Percentiles rank a stretch among this genome's conserved stretches.
These are phyloP conservation scores for Euphydryas editha DNA, from an alignment of 2,888 invertebrate genomes.

Conservation along the genomic window DNA sequence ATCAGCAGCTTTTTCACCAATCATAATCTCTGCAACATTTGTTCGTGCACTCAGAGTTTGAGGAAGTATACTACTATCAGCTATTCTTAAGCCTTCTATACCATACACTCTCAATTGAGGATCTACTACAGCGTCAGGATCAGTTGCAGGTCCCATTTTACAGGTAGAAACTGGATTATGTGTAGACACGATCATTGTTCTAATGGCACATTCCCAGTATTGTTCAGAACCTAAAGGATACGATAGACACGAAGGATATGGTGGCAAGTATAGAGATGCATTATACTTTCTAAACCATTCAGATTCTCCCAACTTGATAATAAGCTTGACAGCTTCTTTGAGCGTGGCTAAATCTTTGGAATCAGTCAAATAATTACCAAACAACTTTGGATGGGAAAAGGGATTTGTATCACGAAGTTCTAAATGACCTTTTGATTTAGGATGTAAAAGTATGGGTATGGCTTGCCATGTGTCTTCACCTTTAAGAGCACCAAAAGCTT, in stretches of 20 bases:
- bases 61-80: conserved; percentile 88
- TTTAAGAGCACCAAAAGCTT: conserved; percentile 81
- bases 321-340: conserved; percentile 84
- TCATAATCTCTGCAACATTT: conserved; percentile 87
- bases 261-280: conserved; percentile 77
- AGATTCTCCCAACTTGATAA: conserved; percentile 83
- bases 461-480: conserved; percentile 84
- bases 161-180: conserved; percentile 87
- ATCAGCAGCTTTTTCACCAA: conserved; percentile 89
- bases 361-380: conserved; percentile 91
- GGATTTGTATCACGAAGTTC: conserved; percentile 89
- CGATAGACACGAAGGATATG: conserved; percentile 80
- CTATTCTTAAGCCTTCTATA: conserved; percentile 85
- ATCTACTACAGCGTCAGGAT: conserved; percentile 86
- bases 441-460: conserved; percentile 89
- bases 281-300: conserved; percentile 84
- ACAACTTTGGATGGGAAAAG: conserved; percentile 88
- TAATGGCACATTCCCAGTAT: conserved; percentile 88
- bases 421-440: conserved; percentile 88
- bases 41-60: conserved; percentile 85
- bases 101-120: conserved; percentile 86
- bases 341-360: conserved; percentile 84
- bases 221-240: conserved; percentile 82
- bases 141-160: conserved; percentile 87
- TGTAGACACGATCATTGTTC: conserved; percentile 80